A percentile compares a stretch with the other conserved stretches of the same genome.
Conservation (phyloP, 2,113 vertebrate genomes). For the Podilymbus podiceps region DNA sequence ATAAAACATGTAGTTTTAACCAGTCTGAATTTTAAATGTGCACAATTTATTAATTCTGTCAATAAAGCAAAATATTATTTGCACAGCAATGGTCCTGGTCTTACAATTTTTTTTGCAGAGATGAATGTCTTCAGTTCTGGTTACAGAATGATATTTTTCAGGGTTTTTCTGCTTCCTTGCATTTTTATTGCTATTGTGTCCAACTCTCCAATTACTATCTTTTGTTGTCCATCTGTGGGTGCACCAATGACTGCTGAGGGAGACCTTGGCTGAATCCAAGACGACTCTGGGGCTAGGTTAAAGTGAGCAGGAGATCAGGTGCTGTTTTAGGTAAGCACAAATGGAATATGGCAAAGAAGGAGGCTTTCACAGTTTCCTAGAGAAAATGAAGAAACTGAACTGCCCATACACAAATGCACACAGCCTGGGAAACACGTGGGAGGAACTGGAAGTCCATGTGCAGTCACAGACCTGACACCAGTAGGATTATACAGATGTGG, state of each 20-base stretch:
- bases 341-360: neutral
- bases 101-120: neutral
- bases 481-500: neutral
- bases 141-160: neutral
- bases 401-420: neutral
- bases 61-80: neutral
- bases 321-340: neutral
- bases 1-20: neutral
- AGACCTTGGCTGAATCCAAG: neutral
- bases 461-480: neutral
- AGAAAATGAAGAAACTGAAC: neutral
- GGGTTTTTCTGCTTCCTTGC: neutral
- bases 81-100: neutral
- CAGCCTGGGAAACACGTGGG: neutral
- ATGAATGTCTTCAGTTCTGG: neutral
- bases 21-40: neutral
- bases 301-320: neutral
- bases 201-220: neutral
- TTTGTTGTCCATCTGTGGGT: neutral
- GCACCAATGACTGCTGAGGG: neutral
- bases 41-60: neutral
- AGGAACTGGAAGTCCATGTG: neutral
- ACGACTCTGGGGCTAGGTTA: neutral
- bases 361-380: neutral
- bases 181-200: neutral